Base-by-base conservation (phyloP, 1,140 invertebrate species). In the Lasioglossum baleicum region DNA sequence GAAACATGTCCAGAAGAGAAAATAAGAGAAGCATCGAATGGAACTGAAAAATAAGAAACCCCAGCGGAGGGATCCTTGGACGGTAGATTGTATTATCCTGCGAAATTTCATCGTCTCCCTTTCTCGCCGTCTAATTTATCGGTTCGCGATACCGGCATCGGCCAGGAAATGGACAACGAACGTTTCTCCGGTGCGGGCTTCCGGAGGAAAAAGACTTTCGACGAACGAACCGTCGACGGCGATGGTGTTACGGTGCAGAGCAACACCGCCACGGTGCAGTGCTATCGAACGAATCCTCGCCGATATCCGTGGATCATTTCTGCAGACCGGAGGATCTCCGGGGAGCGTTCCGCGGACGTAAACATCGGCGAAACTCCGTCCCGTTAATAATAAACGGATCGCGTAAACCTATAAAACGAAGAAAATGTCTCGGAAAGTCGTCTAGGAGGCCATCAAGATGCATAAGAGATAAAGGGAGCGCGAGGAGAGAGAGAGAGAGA, bases 1-100 rank as follows among this genome's bases (percentile, higher is more conserved):
- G 51, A 53, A 53, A 53, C 51, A 53, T 53, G 51, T 53, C 51
- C 51, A 51, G 53, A 11, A 10, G 44, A 58, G 67, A 60, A 60
- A 69, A 76, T 31, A 69, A 60, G 7, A 20, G 11, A 20, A 64
- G 44, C 61, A 4, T 8, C 51, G 22, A 10, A 26, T n/a, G 60
- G 51, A 78, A 77, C 58, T 71, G 75, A 77, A 77, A 77, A 77
- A 77, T 77, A 77, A 77, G 75, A 77, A 77, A 72, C n/a, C 61
- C 35, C 44, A 6, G 31, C 56, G 68, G 60, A 78, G 10, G 60
- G 48, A 78, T 78, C 75, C 56, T 8, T 6, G 17, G 44, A n/a
- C 75, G 66, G 67, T 67, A 77, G 75, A 77, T 78, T 72, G 60
- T 64, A 78, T 78, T 78, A 78, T 78, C 68, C 69, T 56, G 68